Evolutionary conservation across 2,888 invertebrate species (phyloP), one percentile per base, ranked within the genome.

Genomic region (Gastracanthus pulcherrimus): DNA sequence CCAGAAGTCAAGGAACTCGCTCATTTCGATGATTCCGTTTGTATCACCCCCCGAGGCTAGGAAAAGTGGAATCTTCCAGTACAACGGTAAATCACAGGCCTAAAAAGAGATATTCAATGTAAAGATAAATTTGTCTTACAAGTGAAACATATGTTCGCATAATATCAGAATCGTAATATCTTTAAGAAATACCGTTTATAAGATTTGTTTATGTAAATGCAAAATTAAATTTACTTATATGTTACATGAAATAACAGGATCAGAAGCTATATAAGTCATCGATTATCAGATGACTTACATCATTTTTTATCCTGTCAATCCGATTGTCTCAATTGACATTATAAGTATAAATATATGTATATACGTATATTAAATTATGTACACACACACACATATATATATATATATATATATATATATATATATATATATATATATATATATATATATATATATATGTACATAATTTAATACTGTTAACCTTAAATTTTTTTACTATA

Each of bases 61-160:
- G 93, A 97, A 98, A 82, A 99, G 93, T n/a, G 98, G 97, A 91
- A 96, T 96, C 92, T 99, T 99, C 99, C 99, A 99, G 93, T 99
- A 99, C 78, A 98, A 94, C 13, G 99, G 98, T 86, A 98, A 93
- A 85, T 97, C 97, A 92, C 97, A 97, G 38, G 98, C 96, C 93
- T 97, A 94, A 51, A 95, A 93, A 66, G 9, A 78, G 62, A 72
- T 26, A 71, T 76, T n/a, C 60, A 26, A 45, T 60, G 51, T 51
- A 45, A 5, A 64, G 9, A 19, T 58, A 13, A 19, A 26, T 38
- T 5, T 29, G 19, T 75, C 16, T 62, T 60, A 34, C 11, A n/a
- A 7, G 2, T 19, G 31, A 72, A 51, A 72, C 55, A 19, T 16
- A 26, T 36, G 66, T 31, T 55, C 72, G 51, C 13, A 51, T n/a